Conservation (phyloP, 1,140 invertebrate species). For the Trigoniulus corallinus region DNA sequence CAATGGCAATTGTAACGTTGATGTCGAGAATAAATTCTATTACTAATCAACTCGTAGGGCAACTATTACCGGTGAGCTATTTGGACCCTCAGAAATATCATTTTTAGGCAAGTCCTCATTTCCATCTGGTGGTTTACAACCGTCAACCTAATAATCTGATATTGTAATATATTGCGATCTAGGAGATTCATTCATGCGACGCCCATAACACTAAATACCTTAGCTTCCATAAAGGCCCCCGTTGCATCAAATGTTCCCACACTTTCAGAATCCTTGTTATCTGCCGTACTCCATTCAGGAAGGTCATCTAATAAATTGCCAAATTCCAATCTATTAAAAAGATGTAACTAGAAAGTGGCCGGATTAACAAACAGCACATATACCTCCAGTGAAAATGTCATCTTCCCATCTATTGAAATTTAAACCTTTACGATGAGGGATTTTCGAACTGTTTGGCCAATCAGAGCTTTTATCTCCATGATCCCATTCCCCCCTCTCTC, state of each 20-base stretch:
- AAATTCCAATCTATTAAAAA: background rate
- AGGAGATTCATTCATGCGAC: too few relatives aligned
- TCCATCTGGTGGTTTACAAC: too few relatives aligned
- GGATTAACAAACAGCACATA: background rate
- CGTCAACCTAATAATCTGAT: too few relatives aligned
- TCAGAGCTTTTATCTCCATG: background rate
- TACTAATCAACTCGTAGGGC: too few relatives aligned
- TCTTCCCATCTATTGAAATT: slow-evolving; percentile 3
- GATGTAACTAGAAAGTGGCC: too few relatives aligned
- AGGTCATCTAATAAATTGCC: slow-evolving; percentile 18
- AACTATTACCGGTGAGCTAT: too few relatives aligned
- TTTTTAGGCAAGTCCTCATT: too few relatives aligned
- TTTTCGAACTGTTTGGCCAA: background rate
- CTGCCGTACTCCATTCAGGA: slow-evolving; percentile 29
- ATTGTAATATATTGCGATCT: too few relatives aligned
- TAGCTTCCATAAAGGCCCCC: slow-evolving; percentile 45
- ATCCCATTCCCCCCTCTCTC: background rate
- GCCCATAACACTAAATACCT: background rate
- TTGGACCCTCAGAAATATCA: too few relatives aligned
- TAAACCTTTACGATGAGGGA: background rate
- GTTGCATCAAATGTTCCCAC: slow-evolving; percentile 71
- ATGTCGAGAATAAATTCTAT: too few relatives aligned
- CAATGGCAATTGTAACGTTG: too few relatives aligned
- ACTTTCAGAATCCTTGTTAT: slow-evolving; percentile 36
- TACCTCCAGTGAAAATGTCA: slow-evolving; percentile 8